Percentiles rank a stretch among this genome's conserved stretches.
Conservation (phyloP, 1,140 invertebrate genomes). For the Bombyx mandarina region DNA sequence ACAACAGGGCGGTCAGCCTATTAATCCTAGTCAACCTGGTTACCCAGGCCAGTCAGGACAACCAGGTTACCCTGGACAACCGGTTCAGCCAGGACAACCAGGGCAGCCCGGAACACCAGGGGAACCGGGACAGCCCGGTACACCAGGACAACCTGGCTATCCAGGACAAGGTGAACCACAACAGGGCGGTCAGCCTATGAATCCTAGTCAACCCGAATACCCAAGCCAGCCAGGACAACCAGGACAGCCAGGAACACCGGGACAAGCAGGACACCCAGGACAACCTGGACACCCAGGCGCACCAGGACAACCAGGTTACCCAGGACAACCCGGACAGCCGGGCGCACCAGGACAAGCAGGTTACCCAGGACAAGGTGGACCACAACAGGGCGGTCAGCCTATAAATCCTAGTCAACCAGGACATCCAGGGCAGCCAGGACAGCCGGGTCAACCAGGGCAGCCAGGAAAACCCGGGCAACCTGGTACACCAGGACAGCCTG, state of each 20-base stretch:
- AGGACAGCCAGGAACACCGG: slow-evolving; percentile 16
- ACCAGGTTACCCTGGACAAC: slow-evolving; percentile 11
- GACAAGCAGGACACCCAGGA: slow-evolving; percentile 16
- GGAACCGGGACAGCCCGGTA: slow-evolving; percentile 11
- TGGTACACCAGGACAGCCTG: slow-evolving; percentile 18
- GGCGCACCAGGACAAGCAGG: slow-evolving; percentile 10
- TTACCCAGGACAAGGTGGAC: slow-evolving; percentile 8
- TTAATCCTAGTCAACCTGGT: neutral
- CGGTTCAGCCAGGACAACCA: slow-evolving; percentile 13
- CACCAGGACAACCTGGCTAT: slow-evolving; percentile 12
- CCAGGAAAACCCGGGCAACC: slow-evolving; percentile 13
- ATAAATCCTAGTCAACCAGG: slow-evolving; percentile 11
- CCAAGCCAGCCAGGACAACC: slow-evolving; percentile 17
- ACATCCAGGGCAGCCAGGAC: slow-evolving; percentile 9
- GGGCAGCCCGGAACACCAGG: slow-evolving; percentile 14
- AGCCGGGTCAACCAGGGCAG: slow-evolving; percentile 13
- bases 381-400: neutral
- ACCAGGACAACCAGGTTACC: slow-evolving; percentile 4
- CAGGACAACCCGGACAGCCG: slow-evolving; percentile 7
- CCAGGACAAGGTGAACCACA: slow-evolving; percentile 18
- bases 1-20: neutral
- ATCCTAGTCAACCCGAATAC: slow-evolving; percentile 13
- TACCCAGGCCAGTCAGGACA: neutral
- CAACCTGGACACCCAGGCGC: slow-evolving; percentile 1
- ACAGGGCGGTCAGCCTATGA: slow-evolving; percentile 8